Percentiles rank a stretch among this genome's conserved stretches.
These are phyloP conservation scores for Lacerta viridis DNA, from an alignment of 2,797 vertebrate species.

Conservation along the genomic window DNA sequence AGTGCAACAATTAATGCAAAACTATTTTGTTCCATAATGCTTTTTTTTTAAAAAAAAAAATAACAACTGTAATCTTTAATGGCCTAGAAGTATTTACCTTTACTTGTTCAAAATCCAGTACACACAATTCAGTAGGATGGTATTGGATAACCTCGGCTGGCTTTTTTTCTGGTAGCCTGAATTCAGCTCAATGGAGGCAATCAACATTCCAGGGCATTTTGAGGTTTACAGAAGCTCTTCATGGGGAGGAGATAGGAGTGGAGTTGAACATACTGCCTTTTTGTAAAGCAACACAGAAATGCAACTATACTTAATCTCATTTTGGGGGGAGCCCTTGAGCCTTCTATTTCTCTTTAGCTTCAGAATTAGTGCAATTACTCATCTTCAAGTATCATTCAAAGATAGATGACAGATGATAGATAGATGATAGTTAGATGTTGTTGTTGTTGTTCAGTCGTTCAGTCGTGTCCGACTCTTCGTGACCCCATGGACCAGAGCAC, in stretches of 20 bases:
- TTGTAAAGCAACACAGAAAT: neutral
- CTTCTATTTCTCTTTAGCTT: neutral
- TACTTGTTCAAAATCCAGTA: conserved; percentile 39
- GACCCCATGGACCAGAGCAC: too few relatives aligned
- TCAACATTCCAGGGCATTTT: neutral
- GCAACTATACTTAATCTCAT: neutral
- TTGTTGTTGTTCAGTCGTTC: too few relatives aligned
- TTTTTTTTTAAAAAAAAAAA: too few relatives aligned
- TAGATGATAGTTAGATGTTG: neutral
- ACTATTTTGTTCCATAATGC: neutral
- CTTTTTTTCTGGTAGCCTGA: fast-evolving
- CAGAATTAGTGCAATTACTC: neutral
- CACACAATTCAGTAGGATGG: neutral
- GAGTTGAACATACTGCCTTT: too few relatives aligned
- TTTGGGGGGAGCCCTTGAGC: neutral
- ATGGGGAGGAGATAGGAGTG: neutral
- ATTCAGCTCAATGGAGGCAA: neutral
- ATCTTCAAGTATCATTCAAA: neutral
- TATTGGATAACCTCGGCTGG: fast-evolving
- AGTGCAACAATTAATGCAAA: neutral
- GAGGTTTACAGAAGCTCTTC: neutral
- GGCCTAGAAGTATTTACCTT: neutral
- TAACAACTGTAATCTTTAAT: neutral
- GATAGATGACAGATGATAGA: neutral
- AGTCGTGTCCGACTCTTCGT: too few relatives aligned